Evolutionary conservation across 2,113 vertebrate genomes (phyloP).

Genomic region (Leiothrix lutea): DNA sequence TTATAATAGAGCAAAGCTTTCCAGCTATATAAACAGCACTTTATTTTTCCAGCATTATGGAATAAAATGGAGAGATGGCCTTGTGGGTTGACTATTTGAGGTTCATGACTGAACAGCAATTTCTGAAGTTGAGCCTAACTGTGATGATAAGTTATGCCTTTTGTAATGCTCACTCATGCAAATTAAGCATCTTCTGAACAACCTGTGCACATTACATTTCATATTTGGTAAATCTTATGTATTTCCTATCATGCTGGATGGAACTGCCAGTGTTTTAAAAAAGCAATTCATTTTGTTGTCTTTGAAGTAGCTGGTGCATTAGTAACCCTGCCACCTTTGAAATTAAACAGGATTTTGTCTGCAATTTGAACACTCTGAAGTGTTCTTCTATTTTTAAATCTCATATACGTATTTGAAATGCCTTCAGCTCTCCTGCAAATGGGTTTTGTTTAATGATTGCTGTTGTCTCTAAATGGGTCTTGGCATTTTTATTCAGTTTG

Average conservation of each 20-base stretch:
- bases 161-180: neutral
- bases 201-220: neutral
- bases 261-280: neutral
- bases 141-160: neutral
- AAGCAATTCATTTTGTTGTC: constrained; percentile 9
- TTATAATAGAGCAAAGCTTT: constrained; percentile 9
- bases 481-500: constrained; percentile 40
- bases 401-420: constrained; percentile 31
- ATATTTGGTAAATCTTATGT: neutral
- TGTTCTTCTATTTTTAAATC: constrained; percentile 53
- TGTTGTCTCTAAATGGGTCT: constrained; percentile 31
- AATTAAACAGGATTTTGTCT: constrained; percentile 45
- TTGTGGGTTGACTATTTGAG: neutral
- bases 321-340: constrained; percentile 49
- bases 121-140: neutral
- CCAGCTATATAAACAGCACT: constrained; percentile 25
- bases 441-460: constrained; percentile 58
- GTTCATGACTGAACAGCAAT: constrained; percentile 13
- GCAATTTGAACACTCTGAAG: constrained; percentile 17
- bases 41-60: constrained; percentile 24
- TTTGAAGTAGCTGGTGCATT: constrained; percentile 51
- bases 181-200: neutral
- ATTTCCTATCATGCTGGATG: neutral
- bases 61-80: constrained; percentile 8
- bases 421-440: constrained; percentile 41